Base-by-base conservation (phyloP, 2,113 vertebrate genomes). In the Plestiodon gilberti region DNA sequence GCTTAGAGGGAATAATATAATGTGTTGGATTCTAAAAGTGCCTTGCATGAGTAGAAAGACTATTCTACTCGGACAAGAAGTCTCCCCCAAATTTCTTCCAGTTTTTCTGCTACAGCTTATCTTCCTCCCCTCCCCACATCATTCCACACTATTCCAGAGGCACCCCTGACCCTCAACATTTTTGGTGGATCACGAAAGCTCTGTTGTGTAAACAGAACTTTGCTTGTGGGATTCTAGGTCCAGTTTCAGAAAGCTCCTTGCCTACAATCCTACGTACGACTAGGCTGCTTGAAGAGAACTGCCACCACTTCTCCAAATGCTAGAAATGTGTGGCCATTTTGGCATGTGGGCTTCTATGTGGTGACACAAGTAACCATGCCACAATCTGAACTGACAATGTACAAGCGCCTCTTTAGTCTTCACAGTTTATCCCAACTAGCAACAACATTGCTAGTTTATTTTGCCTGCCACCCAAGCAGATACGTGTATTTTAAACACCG, bases 391-490 rank as follows among this genome's bases (percentile, higher is more conserved):
- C 76, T 40, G 88, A 20, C 0, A 0, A 67, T 91, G 85, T 91
- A n/a, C 87, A 87, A 76, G 2, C 52, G 22, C 40, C 30, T 40
- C 78, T 15, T 0, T 38, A 43, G 10, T 64, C 40, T 76, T 43
- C 0, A 0, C 0, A 0, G 40, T 64, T 61, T 35, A 0, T 0
- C 0, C 1, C 67, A 64, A 28, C 82, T 90, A 82, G 91, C 75
- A 43, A 30, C 59, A 10, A 75, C 81, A 1, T 67, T 61, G 82
- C 86, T 75, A 0, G 33, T 91, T 83, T 40, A 78, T 84, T 55
- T 84, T 85, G 65, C 89, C 85, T 89, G 78, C 89, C 88, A 92
- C 75, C 89, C 76, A 87, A 0, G 0, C 71, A 0, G 43, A 23
- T 33, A 55, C 86, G 65, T 22, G n/a, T 71, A 22, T 65, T 30